Percentiles rank a stretch among this genome's conserved stretches.
These are phyloP conservation scores for Loxodonta africana DNA, from an alignment of 2,113 vertebrate species.

Conservation along the genomic window DNA sequence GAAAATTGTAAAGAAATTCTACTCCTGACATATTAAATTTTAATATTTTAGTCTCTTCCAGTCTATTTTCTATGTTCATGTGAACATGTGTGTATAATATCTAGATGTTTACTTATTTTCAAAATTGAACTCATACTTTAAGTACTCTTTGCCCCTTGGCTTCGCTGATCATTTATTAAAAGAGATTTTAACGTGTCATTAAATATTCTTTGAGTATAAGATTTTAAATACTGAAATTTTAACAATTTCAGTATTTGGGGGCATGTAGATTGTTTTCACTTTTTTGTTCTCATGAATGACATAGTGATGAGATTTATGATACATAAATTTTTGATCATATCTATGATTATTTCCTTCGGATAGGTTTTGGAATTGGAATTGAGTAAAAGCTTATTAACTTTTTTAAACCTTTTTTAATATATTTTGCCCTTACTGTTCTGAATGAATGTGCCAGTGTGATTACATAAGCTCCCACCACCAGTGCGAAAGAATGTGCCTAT, in stretches of 20 bases:
- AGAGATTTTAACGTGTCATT: conserved; percentile 22
- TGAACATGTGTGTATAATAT: background rate
- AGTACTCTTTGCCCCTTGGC: background rate
- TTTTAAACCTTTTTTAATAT: background rate
- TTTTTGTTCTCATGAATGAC: conserved; percentile 20
- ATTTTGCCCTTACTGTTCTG: background rate
- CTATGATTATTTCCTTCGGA: background rate
- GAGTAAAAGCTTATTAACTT: background rate
- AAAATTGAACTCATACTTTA: background rate
- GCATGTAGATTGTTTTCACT: background rate
- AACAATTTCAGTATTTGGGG: background rate
- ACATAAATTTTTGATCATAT: background rate
- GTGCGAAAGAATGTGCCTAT: background rate
- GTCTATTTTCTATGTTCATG: background rate
- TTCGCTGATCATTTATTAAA: conserved; percentile 39
- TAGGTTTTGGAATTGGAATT: background rate
- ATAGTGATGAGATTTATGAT: background rate
- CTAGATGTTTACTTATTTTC: background rate
- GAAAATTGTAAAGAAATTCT: background rate
- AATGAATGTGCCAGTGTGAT: background rate
- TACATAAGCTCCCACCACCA: background rate
- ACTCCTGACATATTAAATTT: background rate
- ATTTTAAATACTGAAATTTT: conserved; percentile 17
- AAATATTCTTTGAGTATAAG: conserved; percentile 38
- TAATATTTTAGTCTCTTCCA: background rate